Evolutionary conservation across 2,888 invertebrate genomes (phyloP), one percentile per base, ranked within the genome.

Genomic region (Mermis nigrescens): DNA sequence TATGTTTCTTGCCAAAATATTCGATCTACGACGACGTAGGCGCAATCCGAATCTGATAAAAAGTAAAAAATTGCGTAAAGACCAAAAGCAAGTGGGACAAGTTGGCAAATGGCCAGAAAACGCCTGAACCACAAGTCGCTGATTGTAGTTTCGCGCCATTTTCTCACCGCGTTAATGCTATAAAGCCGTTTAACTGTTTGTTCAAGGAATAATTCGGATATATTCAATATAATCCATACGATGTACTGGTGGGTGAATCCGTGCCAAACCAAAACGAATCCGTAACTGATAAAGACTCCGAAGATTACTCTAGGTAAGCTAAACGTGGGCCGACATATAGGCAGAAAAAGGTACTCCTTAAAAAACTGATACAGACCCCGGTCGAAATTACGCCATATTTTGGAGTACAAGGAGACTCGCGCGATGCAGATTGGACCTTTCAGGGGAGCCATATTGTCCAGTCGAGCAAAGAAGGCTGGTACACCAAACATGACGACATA

Each of bases 381-480:
- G 65, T 76, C 76, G 69, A 76, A 76, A 57, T 67, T 70, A 31
- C 76, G 71, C 76, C 77, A 77, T 65, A 76, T 70, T 62, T 76
- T 72, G 0, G 76, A 75, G 64, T 74, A 76, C 12, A 74, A 65
- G 38, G 73, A 72, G n/a, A 76, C 71, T 26, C 74, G 66, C n/a
- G 73, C 69, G 48, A 76, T 70, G 67, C 77, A 77, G 59, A 73
- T 74, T 2, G 77, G 76, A 28, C 70, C 70, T 1, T 63, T 62
- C 0, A 73, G 70, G 2, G 75, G 73, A 22, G 70, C 67, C 63
- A 77, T 67, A 55, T 70, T 70, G 64, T 77, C 77, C 19, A 76
- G 57, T 46, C 65, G 65, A 4, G 75, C 74, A 45, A 77, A 65
- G 22, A 71, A 63, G 0, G 72, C 66, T 1, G 75, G 73, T 1